Evolutionary conservation across 2,113 vertebrate species (phyloP).

Genomic region (Silurus meridionalis): DNA sequence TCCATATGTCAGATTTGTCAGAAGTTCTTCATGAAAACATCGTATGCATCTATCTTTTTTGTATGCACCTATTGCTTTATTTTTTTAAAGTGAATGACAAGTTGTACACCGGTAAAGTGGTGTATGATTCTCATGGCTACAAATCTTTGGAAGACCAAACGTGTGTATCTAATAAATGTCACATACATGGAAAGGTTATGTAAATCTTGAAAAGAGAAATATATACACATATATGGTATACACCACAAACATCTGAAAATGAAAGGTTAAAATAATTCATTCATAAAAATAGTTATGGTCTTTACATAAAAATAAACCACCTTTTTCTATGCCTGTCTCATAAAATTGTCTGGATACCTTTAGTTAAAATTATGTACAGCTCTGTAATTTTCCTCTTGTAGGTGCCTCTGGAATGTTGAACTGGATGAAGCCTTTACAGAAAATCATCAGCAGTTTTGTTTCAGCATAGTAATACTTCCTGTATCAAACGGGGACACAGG

Average conservation of each 20-base stretch:
- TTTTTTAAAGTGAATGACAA: constrained; percentile 16
- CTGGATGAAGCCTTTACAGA: constrained; percentile 61
- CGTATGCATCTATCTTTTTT: too few relatives aligned
- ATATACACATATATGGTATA: constrained; percentile 4
- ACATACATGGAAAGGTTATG: constrained; percentile 8
- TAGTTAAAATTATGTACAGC: constrained; percentile 58
- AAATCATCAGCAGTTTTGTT: constrained; percentile 73
- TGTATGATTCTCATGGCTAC: constrained; percentile 5
- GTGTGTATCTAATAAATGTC: constrained; percentile 32
- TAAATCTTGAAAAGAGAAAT: constrained; percentile 20
- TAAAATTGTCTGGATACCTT: constrained; percentile 61
- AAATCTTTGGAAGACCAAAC: constrained; percentile 20
- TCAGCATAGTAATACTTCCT: constrained; percentile 59
- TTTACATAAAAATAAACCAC: constrained; percentile 45
- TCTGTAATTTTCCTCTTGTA: constrained; percentile 70
- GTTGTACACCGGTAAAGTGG: constrained; percentile 20
- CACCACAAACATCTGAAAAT: neutral
- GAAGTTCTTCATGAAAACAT: neutral
- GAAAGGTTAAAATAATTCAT: constrained; percentile 34
- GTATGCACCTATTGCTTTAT: neutral
- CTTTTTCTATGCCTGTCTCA: constrained; percentile 61
- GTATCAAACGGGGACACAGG: constrained; percentile 59
- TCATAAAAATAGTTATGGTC: constrained; percentile 39
- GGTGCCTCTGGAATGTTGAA: constrained; percentile 61
- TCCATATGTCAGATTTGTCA: constrained; percentile 5